phyloP scores from a whole-genome alignment of 2,113 vertebrate genomes.

The Microtus pennsylvanicus region DNA sequence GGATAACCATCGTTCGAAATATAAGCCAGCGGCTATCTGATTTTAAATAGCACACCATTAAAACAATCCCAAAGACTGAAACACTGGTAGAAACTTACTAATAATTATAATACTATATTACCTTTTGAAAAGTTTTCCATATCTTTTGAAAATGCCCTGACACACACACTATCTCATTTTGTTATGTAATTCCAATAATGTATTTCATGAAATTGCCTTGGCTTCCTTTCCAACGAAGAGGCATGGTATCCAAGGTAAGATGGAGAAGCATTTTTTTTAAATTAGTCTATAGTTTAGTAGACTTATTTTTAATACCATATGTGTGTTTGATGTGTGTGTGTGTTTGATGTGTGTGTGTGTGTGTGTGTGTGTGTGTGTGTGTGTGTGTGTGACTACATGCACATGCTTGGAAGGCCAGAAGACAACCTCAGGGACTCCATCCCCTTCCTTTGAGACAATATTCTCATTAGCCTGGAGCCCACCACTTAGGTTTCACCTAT shows the following conservation, averaged over 20 bases:
- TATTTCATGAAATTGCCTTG: background rate
- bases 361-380: background rate
- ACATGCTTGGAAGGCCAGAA: background rate
- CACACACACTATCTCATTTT: background rate
- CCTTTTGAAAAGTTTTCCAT: background rate
- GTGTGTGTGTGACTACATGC: background rate
- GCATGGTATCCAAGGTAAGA: background rate
- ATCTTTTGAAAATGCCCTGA: constrained; percentile 36
- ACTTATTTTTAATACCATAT: background rate
- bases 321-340: background rate
- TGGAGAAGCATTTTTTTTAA: background rate
- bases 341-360: too few species aligned
- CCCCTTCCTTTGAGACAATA: background rate
- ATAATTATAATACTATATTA: background rate
- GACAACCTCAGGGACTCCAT: background rate
- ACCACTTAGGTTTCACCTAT: background rate
- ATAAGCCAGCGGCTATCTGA: background rate
- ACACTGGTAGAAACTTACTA: constrained; percentile 1
- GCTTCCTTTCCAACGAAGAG: constrained; percentile 29
- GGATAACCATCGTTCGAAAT: constrained; percentile 30
- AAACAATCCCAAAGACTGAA: background rate
- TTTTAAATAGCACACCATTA: background rate
- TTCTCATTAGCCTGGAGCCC: background rate
- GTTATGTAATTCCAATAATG: background rate
- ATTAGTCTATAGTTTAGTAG: background rate